Base-by-base conservation (phyloP, 2,113 vertebrate genomes). In the Pelvicachromis taeniatus region DNA sequence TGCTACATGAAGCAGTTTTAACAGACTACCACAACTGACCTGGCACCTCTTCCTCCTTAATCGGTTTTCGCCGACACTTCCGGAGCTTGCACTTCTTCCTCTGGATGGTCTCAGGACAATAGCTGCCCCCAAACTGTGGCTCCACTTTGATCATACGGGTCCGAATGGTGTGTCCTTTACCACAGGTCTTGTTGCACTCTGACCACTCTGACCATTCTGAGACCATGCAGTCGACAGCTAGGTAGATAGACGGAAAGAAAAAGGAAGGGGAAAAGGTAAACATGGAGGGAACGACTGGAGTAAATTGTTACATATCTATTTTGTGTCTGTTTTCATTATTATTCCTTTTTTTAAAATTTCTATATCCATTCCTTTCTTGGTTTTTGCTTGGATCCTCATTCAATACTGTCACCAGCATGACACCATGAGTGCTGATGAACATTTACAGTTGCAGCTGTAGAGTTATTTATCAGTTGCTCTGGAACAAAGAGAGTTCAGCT, bases 201-300 rank as follows among this genome's bases (percentile, higher is more conserved):
- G 98, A 98, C 98, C 98, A 99, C 63, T 97, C 96, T 4, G 98
- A 97, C 98, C 97, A 99, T 77, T 98, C 98, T 0, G 96, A 97
- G 42, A 99, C 93, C 94, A 99, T 98, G 82, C 98, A 99, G 95
- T 98, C 96, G 0, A 96, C 95, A 31, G 98, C 98, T 99, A 92
- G 58, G 81, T 48, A 85, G 77, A 87, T 11, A 83, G 45, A 11
- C 1, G 31, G 26, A 14, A 26, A 11, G n/a, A 1, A 0, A 14
- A 40, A 26, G 26, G 5, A 19, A 68, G 12, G 11, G 33, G 7
- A 35, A 45, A 14, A 50, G 8, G 6, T 7, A n/a, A 17, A 31
- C 19, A n/a, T 26, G 10, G 35, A 2, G 6, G 31, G 14, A 42
- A 19, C 6, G 40, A 70, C 38, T 3, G 40, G 21, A 26, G 26